These are phyloP conservation scores for Zaprionus bogoriensis DNA, from an alignment of 2,888 invertebrate genomes.

Conservation along the genomic window DNA sequence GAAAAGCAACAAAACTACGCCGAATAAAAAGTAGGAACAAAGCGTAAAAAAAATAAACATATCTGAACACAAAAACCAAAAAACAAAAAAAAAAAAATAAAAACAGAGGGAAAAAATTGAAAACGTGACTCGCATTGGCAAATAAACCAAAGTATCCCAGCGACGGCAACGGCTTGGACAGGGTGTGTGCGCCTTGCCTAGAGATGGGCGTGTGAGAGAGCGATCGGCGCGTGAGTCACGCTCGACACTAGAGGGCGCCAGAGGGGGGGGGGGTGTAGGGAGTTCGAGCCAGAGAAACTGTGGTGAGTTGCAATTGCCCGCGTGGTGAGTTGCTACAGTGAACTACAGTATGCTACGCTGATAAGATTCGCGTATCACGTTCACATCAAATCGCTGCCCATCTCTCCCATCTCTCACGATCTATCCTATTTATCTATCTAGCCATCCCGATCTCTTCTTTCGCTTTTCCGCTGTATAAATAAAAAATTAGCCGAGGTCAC, in stretches of 20 bases:
- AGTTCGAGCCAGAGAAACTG: too few species aligned
- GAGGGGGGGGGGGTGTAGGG: not conserved
- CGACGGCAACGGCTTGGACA: conserved; percentile 30
- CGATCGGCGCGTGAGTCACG: conserved; percentile 42
- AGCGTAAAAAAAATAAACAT: conserved; percentile 31
- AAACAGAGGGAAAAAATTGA: conserved; percentile 42
- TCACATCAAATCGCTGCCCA: conserved; percentile 20
- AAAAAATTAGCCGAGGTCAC: conserved; percentile 18
- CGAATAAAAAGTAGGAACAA: conserved; percentile 10
- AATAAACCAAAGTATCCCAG: conserved; percentile 63
- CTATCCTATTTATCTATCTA: not conserved
- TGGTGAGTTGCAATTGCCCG: not conserved
- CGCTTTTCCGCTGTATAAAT: conserved; percentile 19
- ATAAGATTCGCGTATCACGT: conserved; percentile 15
- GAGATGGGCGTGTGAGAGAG: conserved; percentile 51
- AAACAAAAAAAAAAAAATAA: conserved; percentile 11
- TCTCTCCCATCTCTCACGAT: conserved; percentile 6
- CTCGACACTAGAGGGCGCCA: not conserved
- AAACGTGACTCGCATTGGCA: conserved; percentile 79
- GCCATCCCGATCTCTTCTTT: not conserved
- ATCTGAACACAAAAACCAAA: conserved; percentile 35
- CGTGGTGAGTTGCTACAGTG: conserved; percentile 7
- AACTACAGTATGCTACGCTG: not conserved
- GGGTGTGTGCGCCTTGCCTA: conserved; percentile 55
- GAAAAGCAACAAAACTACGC: not conserved